A percentile compares a stretch with the other conserved stretches of the same genome.
These are phyloP conservation scores for Eutolmus rufibarbis DNA, from an alignment of 2,888 invertebrate species.

Conservation along the genomic window DNA sequence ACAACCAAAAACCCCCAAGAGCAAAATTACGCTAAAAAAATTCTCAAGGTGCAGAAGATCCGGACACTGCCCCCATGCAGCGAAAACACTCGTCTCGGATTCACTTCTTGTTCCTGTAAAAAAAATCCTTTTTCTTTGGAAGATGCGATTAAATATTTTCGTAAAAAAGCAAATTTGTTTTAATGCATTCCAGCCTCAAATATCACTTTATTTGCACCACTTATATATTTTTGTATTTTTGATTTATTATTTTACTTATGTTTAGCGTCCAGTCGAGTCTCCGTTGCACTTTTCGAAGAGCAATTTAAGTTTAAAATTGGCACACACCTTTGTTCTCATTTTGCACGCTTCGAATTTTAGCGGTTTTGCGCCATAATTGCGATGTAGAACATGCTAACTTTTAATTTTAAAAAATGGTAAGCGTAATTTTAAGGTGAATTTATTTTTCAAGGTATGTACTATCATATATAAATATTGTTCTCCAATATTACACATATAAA, in stretches of 20 bases:
- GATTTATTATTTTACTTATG: not conserved
- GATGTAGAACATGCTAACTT: not conserved
- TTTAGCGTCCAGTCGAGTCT: not conserved
- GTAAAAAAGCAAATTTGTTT: not conserved
- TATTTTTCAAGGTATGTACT: not conserved
- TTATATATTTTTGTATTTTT: not conserved
- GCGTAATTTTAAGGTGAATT: not conserved
- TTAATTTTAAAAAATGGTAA: not conserved
- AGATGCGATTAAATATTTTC: not conserved
- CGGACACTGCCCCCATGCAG: not conserved
- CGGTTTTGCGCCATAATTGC: not conserved
- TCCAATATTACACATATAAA: too few species aligned
- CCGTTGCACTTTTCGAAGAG: not conserved
- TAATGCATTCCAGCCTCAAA: not conserved
- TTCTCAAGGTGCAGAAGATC: not conserved
- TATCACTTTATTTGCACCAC: not conserved
- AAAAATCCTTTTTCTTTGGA: not conserved
- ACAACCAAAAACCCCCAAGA: not conserved
- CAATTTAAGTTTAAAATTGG: not conserved
- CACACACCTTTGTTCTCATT: not conserved
- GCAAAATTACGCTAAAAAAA: not conserved
- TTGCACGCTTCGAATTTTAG: not conserved
- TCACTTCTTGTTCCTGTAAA: not conserved
- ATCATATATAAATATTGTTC: not conserved
- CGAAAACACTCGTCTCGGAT: not conserved